These are phyloP conservation scores for Rhopalosiphum maidis DNA, from an alignment of 1,140 invertebrate genomes.

Conservation along the genomic window DNA sequence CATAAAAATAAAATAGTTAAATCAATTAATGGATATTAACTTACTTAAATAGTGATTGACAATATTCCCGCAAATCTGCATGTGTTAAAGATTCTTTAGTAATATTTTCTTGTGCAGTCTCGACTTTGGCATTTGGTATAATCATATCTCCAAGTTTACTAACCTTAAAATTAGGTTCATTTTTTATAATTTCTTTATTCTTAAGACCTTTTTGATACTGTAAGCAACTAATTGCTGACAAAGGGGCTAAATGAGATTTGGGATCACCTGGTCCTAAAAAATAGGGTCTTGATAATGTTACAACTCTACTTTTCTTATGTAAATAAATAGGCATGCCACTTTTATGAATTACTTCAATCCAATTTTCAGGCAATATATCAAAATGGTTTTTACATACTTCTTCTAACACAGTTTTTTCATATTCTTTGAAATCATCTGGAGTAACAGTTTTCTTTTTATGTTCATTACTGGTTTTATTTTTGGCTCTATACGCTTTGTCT, in stretches of 20 bases:
- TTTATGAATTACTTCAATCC: slow-evolving; percentile 94
- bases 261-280: slow-evolving; percentile 92
- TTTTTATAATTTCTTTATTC: slow-evolving; percentile 60
- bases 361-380: slow-evolving; percentile 95
- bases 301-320: slow-evolving; percentile 83
- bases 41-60: slow-evolving; percentile 81
- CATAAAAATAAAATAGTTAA: slow-evolving; percentile 10
- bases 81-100: slow-evolving; percentile 80
- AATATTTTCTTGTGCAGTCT: slow-evolving; percentile 84
- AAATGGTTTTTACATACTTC: slow-evolving; percentile 75
- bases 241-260: slow-evolving; percentile 89
- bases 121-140: slow-evolving; percentile 77
- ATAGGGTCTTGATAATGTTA: slow-evolving; percentile 90
- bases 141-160: slow-evolving; percentile 59
- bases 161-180: background rate
- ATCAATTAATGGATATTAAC: background rate
- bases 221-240: slow-evolving; percentile 92
- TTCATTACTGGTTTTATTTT: background rate
- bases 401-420: slow-evolving; percentile 53
- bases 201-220: slow-evolving; percentile 83
- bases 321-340: slow-evolving; percentile 95
- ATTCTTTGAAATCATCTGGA: slow-evolving; percentile 62
- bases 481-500: slow-evolving; percentile 42
- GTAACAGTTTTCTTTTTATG: slow-evolving; percentile 35
- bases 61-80: slow-evolving; percentile 82